These are phyloP conservation scores for Geophilus truncorum DNA, from an alignment of 2,888 invertebrate genomes.

Conservation along the genomic window DNA sequence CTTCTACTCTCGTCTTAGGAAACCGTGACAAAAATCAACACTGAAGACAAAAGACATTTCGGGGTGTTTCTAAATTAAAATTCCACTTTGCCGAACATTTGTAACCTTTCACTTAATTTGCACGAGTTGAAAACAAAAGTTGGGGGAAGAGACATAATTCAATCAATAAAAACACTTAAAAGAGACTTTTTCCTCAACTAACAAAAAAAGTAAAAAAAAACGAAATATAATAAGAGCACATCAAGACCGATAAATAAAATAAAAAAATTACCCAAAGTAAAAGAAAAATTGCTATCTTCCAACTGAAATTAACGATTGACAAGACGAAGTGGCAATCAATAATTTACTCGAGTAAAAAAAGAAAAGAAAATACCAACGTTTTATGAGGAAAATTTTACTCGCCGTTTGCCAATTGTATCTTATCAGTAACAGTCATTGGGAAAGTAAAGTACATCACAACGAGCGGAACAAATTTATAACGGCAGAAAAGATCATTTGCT, in stretches of 20 bases:
- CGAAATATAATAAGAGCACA: not conserved
- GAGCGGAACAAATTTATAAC: conserved; percentile 10
- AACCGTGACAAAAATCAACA: not conserved
- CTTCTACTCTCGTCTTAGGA: not conserved
- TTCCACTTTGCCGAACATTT: not conserved
- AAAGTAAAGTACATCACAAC: not conserved
- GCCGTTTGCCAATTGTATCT: not conserved
- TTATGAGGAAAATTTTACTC: not conserved
- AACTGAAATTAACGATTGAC: not conserved
- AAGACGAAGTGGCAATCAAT: not conserved
- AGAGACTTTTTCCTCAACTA: not conserved
- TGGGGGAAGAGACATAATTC: not conserved
- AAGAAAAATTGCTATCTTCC: not conserved
- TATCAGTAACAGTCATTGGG: not conserved
- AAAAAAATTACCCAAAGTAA: not conserved
- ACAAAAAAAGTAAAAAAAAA: not conserved
- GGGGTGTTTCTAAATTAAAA: not conserved
- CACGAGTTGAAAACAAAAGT: not conserved
- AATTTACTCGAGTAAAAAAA: not conserved
- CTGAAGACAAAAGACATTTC: not conserved
- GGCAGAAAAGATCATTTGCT: not conserved
- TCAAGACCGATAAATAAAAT: not conserved
- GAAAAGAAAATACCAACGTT: not conserved
- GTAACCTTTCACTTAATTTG: not conserved
- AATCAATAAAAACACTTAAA: not conserved